Conservation (phyloP, 2,797 vertebrate genomes). For the Antrozous pallidus region DNA sequence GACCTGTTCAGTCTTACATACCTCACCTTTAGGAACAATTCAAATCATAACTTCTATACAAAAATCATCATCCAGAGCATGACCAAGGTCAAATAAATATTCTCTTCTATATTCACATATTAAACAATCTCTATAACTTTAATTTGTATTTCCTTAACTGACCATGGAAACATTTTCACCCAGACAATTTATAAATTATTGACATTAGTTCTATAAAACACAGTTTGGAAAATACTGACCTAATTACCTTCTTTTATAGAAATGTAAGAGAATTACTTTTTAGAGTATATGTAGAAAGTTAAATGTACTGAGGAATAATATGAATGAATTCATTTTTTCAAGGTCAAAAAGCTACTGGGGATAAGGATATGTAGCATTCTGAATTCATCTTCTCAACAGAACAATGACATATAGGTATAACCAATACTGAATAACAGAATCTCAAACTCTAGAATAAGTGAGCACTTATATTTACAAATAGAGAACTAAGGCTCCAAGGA, state of each 20-base stretch:
- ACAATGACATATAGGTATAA: background rate
- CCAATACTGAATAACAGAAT: background rate
- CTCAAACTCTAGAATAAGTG: background rate
- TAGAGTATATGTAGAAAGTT: background rate
- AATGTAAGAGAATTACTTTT: background rate
- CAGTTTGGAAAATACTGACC: background rate
- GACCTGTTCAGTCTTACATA: background rate
- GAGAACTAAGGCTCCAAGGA: background rate
- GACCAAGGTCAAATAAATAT: conserved; percentile 18
- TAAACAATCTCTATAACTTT: background rate
- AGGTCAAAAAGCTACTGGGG: background rate
- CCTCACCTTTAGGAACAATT: background rate
- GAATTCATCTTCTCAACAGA: conserved; percentile 5
- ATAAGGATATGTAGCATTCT: background rate
- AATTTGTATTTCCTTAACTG: conserved; percentile 30
- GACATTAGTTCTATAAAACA: background rate
- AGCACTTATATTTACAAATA: background rate
- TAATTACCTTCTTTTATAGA: background rate
- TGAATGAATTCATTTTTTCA: conserved; percentile 24
- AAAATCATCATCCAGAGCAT: background rate
- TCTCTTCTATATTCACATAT: background rate
- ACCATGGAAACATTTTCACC: background rate
- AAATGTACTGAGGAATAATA: background rate
- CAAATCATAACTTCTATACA: background rate
- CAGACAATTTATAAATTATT: background rate